Evolutionary conservation across 2,113 vertebrate species (phyloP), one percentile per base, ranked within the genome.

Genomic region (Phylloscopus trochilus): DNA sequence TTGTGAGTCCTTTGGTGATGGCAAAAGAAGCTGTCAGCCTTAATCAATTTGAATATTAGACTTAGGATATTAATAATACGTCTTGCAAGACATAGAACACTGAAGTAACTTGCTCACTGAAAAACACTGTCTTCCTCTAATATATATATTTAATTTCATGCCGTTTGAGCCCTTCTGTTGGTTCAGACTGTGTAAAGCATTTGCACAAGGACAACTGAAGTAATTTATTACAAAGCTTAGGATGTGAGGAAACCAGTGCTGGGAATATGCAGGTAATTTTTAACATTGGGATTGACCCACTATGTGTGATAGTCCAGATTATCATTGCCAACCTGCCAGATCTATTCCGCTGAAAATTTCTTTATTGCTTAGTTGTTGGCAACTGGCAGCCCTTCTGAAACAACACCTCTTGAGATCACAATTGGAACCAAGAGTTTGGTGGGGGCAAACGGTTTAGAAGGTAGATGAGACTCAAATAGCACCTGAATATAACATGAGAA

Each of bases 401-500:
- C 56, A 43, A 4, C 8, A 60, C 17, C 17, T 87, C 83, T 52
- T 91, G 69, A 75, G 83, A 37, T 62, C 59, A 59, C 46, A 35
- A 12, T 19, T 67, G 85, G 43, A 83, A 52, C 8, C 47, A 66
- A 78, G 9, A 37, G 14, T 64, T 56, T 51, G 66, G 28, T 78
- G 41, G 33, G 55, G 43, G 30, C 2, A 7, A 92, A 35, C 0
- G 2, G 15, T 66, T 30, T 72, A 68, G 81, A 87, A 46, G 62
- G 37, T 37, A 59, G 82, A 22, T 37, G 55, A 63, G 75, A 72
- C 69, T 95, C 79, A 72, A 90, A 64, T 88, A 47, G 11, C 73
- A 31, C 28, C 56, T 90, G 81, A 94, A 86, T 88, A 41, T 63
- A 93, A 94, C 79, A 92, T 90, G 83, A 96, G 79, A 88, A 81